Evolutionary conservation across 2,113 vertebrate species (phyloP).

Genomic region (Phalacrocorax carbo): DNA sequence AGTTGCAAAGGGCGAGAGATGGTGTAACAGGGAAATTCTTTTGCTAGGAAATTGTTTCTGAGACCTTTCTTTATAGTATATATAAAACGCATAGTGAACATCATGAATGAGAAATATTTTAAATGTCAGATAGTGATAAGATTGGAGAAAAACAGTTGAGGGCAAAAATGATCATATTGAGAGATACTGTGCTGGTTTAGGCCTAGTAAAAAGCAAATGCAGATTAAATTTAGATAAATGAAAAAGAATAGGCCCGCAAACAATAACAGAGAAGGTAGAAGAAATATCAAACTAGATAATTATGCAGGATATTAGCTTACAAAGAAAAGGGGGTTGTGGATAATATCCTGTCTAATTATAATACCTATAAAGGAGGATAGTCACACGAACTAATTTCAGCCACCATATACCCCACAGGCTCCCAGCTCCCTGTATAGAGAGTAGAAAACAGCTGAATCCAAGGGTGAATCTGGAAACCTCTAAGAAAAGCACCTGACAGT

Average conservation of each 20-base stretch:
- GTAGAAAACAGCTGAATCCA: neutral
- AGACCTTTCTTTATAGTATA: conserved; percentile 39
- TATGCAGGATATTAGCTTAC: conserved; percentile 44
- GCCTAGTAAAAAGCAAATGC: conserved; percentile 45
- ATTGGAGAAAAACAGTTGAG: conserved; percentile 18
- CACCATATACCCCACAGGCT: neutral
- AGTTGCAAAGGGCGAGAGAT: conserved; percentile 7
- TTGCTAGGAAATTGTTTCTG: conserved; percentile 41
- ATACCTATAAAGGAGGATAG: neutral
- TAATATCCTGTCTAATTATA: conserved; percentile 66
- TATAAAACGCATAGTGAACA: neutral
- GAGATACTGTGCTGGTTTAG: conserved; percentile 5
- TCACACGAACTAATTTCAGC: neutral
- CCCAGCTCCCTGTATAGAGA: neutral
- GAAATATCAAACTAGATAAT: conserved; percentile 56
- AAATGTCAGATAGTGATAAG: conserved; percentile 59
- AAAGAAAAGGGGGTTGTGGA: conserved; percentile 10
- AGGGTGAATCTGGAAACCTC: neutral
- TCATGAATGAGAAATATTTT: conserved; percentile 57
- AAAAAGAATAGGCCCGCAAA: conserved; percentile 6
- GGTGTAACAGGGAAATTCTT: conserved; percentile 31
- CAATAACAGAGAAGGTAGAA: conserved; percentile 33
- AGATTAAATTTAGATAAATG: conserved; percentile 62
- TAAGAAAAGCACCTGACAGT: neutral
- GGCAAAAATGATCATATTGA: neutral